Base-by-base conservation (phyloP, 2,797 vertebrate genomes). In the Hirundo rustica region DNA sequence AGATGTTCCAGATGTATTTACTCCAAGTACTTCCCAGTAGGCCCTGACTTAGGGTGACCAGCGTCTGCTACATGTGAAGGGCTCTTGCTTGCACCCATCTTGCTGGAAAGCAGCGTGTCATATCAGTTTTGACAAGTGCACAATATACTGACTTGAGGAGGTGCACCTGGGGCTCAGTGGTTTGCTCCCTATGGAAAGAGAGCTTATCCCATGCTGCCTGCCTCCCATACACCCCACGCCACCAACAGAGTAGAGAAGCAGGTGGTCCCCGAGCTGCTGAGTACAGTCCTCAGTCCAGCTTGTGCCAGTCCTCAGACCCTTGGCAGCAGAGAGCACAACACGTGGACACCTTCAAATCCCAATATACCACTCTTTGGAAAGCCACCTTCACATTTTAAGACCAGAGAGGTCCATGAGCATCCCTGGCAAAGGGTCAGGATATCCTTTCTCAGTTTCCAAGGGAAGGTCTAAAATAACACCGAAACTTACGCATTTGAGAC, bases 301-400 rank as follows among this genome's bases (percentile, higher is more conserved):
- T 9, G 0, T 58, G 65, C 26, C 50, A 66, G 11, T 34, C 32
- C 55, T 54, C 54, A 68, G 61, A 68, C 4, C 13, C 30, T 5
- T 1, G 6, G 65, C 42, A 89, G 57, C 61, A 42, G 34, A 62
- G 10, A 73, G 21, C 6, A 3, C 23, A 73, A 47, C 36, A 11
- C 0, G 0, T 5, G 9, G 32, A 16, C 0, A 0, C 61, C 78
- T 53, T 42, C 67, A 36, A 77, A 71, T 42, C 29, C 34, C 3
- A 7, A n/a, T 1, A 2, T 1, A 20, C 15, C 0, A 3, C 55
- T 51, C 76, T 68, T 11, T 4, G 16, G 62, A 74, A 86, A 94
- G 34, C 20, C 44, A 36, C 30, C 19, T 65, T 6, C 18, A 21
- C 21, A 30, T 61, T 16, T 50, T 8, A 53, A 77, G 32, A 73